phyloP scores from a whole-genome alignment of 2,113 vertebrate species.

The Cyprinodon brontotheroides region DNA sequence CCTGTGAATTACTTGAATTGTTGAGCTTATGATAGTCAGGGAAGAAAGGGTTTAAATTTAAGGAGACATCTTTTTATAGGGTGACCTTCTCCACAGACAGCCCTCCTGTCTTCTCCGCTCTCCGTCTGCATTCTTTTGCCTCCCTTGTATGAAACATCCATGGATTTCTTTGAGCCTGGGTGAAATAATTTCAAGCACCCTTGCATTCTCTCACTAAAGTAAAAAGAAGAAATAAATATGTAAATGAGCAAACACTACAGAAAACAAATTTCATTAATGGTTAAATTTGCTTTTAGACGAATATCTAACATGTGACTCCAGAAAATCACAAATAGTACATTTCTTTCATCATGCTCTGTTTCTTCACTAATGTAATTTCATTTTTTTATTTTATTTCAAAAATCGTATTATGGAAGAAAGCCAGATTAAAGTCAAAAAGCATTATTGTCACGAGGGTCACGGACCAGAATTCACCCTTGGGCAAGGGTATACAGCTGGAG shows the following conservation, averaged over 20 bases:
- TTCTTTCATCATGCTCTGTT: background rate
- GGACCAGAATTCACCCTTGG: conserved; percentile 32
- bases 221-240: background rate
- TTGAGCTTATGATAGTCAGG: conserved; percentile 32
- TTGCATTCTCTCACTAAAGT: conserved; percentile 2
- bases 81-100: conserved; percentile 62
- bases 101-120: conserved; percentile 15
- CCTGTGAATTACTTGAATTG: conserved; percentile 37
- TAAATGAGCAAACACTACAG: background rate
- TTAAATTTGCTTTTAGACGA: background rate
- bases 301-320: background rate
- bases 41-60: conserved; percentile 54
- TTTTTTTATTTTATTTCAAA: background rate
- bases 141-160: conserved; percentile 28
- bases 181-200: background rate
- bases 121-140: conserved; percentile 11
- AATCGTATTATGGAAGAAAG: conserved; percentile 7
- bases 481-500: conserved; percentile 44
- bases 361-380: background rate
- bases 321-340: background rate
- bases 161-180: conserved; percentile 17
- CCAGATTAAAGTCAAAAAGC: conserved; percentile 22
- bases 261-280: background rate
- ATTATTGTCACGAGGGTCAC: conserved; percentile 16
- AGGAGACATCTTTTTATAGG: conserved; percentile 60